Base-by-base conservation (phyloP, 2,888 invertebrate genomes). In the Melieria crassipennis region DNA sequence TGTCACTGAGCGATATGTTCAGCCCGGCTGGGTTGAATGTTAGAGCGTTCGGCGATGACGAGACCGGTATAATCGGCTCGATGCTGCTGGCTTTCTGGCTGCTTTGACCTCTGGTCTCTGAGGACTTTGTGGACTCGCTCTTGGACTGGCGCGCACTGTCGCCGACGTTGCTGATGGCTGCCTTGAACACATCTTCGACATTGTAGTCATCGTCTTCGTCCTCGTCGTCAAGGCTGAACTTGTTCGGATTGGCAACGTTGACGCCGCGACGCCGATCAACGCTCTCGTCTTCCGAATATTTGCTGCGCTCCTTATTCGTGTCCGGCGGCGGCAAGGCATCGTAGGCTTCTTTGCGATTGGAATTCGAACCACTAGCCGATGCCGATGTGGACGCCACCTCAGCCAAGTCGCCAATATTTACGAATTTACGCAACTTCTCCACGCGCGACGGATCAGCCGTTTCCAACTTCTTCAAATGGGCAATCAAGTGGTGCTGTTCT, bases 401-500 rank as follows among this genome's bases (percentile, higher is more conserved):
- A 57, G 82, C 77, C 5, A 82, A 56, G 74, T 83, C 84, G 1
- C 79, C 75, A 11, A 91, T 83, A 83, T 93, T 92, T 0, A 95
- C 94, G 84, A 91, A 94, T 82, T 92, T 91, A 7, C 94, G 88
- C 58, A 95, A 85, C 75, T 91, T 89, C 80, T 94, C 94, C 1
- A 95, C 94, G n/a, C 94, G 89, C 56, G 89, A 87, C 0, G 94
- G 93, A 82, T 94, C 92, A 4, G 90, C 90, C 0, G 91, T 91
- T 83, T 95, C 95, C 55, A 95, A 83, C 83, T 94, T 94, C 82
- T 94, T 94, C 72, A 95, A 84, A 82, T 94, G 94, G 0, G 91
- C 91, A 48, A 95, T 94, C 5, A 95, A 88, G 78, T 93, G 92
- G 82, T 94, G 93, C 80, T 95, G 95, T 82, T 95, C 95, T 75